A percentile compares a stretch with the other conserved stretches of the same genome.
phyloP scores from a whole-genome alignment of 2,888 invertebrate genomes.

The Spodoptera picta region DNA sequence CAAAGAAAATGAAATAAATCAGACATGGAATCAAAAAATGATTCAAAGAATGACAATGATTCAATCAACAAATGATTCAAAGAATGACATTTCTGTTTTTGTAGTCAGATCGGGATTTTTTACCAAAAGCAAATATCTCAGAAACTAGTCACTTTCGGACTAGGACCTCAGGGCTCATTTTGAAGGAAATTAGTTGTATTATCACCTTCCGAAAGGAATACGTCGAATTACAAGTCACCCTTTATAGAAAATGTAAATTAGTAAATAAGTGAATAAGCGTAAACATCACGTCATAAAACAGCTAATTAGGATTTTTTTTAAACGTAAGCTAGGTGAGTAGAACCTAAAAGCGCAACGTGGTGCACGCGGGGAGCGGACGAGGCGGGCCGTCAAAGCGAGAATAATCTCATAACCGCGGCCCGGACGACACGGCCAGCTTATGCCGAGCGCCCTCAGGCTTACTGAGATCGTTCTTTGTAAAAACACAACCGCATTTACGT shows the following conservation, averaged over 20 bases:
- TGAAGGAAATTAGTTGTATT: no score
- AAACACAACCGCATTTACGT: constrained; percentile 62
- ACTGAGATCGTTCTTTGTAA: constrained; percentile 79
- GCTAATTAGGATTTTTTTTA: constrained; percentile 80
- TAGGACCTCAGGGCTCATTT: no score
- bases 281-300: constrained; percentile 70
- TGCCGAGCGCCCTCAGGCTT: constrained; percentile 79
- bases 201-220: no score
- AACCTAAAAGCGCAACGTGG: constrained; percentile 74
- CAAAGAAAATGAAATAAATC: no score
- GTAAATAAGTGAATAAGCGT: constrained; percentile 47
- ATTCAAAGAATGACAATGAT: no score
- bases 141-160: no score
- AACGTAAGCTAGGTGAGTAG: constrained; percentile 71
- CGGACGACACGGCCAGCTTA: constrained; percentile 79
- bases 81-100: no score
- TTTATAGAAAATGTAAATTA: constrained; percentile 50
- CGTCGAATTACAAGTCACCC: no score
- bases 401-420: constrained; percentile 85
- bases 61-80: no score
- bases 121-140: no score
- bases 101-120: no score
- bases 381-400: constrained; percentile 81
- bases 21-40: no score
- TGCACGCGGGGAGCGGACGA: constrained; percentile 70